Evolutionary conservation across 2,113 vertebrate genomes (phyloP), one percentile per base, ranked within the genome.

Genomic region (Oplegnathus fasciatus): DNA sequence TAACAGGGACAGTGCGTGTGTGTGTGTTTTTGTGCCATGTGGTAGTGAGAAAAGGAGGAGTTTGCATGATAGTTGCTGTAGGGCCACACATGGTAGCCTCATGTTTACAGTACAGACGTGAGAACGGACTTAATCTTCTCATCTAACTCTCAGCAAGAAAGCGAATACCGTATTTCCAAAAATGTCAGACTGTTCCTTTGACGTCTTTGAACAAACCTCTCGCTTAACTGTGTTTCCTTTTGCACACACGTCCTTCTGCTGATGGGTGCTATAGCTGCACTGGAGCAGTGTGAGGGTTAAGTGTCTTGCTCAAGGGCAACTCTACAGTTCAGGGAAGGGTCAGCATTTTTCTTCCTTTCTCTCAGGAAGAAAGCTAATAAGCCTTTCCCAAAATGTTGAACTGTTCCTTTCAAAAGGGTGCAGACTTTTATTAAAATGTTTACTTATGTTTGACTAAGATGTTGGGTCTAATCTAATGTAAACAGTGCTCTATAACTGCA

Each of bases 1-100:
- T 37, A 37, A 37, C 34, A 37, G 34, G 34, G 34, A 37, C 34
- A 37, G 34, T 57, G 67, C 55, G 74, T 34, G 24, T 44, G 52
- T 74, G 57, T 78, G 28, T 55, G 50, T 70, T 13, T 68, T 37
- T 79, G 22, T 72, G 44, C 48, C 40, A 34, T 28, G 62, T 46
- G 22, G 3, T 54, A 37, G 10, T 52, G 15, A 18, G 6, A 34
- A 26, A 46, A 42, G 14, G 67, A 72, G 48, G 57, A 44, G 8
- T 32, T 34, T 54, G 15, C 26, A 57, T 32, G 34, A 18, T 0
- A 2, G 18, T 18, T 61, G 44, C 32, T 22, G 5, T 20, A 20
- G n/a, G 18, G n/a, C 13, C 46, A 48, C 17, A 48, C 18, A 28
- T 15, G 4, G 44, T n/a, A 40, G 74, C 61, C 54, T 42, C 17